Base-by-base conservation (phyloP, 2,888 invertebrate genomes). In the Formica aserva region DNA sequence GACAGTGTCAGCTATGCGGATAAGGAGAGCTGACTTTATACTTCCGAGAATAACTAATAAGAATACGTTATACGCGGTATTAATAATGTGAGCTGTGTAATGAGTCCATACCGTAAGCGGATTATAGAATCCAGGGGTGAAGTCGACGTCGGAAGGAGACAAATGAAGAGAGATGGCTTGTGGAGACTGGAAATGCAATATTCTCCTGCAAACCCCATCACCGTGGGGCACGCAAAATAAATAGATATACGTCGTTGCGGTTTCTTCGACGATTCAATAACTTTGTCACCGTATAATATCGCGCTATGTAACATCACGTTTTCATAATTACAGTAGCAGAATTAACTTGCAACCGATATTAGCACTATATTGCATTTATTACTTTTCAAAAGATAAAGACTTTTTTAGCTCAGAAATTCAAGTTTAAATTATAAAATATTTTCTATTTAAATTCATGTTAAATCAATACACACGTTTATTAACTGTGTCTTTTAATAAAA, bases 141-240 rank as follows among this genome's bases (percentile, higher is more conserved):
- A 86, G 87, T 82, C 87, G 71, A 88, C 86, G 90, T 89, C 88
- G 89, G 89, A 88, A 91, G 90, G 88, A 91, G 91, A 91, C 91
- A 90, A 91, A 91, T 91, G 91, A 91, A 90, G 90, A 91, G 91
- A 89, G 88, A 91, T 91, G 89, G 90, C 86, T 87, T 88, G 89
- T 87, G 91, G 90, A 85, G 88, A 88, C 90, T 91, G 85, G 88
- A 89, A 90, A 90, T 90, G 90, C 92, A 92, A 91, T 91, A 92
- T 91, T 90, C 88, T 83, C 89, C 48, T 84, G 76, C 78, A 87
- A 87, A 77, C 86, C 66, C 77, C 78, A 86, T 89, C 90, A 85
- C 87, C 82, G 57, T 55, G 41, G 82, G 89, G 85, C 77, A 83
- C 86, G 75, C 85, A 75, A 88, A 91, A 91, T 92, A 92, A 90